A percentile compares a stretch with the other conserved stretches of the same genome.
These are phyloP conservation scores for Mesaphorura yosii DNA, from an alignment of 1,140 invertebrate genomes.

Conservation along the genomic window DNA sequence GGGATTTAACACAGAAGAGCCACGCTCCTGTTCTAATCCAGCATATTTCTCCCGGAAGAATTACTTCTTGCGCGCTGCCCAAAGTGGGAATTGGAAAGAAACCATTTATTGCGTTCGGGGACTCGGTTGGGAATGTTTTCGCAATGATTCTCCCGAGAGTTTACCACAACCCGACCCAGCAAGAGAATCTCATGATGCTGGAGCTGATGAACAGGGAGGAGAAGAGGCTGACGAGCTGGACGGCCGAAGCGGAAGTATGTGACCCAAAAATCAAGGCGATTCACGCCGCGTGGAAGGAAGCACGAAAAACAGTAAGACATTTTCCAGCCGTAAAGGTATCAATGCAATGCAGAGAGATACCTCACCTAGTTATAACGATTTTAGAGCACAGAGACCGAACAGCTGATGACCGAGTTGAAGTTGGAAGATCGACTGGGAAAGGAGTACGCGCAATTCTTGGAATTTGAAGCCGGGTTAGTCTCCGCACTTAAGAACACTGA, in stretches of 20 bases:
- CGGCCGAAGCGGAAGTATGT: constrained; percentile 11
- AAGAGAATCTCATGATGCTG: constrained; percentile 14
- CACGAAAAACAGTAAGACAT: constrained; percentile 5
- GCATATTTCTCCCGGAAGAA: constrained; percentile 19
- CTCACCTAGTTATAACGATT: not conserved
- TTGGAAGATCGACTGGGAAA: constrained; percentile 11
- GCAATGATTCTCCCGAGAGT: constrained; percentile 18
- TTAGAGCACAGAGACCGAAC: constrained; percentile 14
- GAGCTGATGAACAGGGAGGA: constrained; percentile 26
- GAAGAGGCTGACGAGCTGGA: constrained; percentile 15
- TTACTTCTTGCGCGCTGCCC: constrained; percentile 15
- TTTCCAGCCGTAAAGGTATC: not conserved
- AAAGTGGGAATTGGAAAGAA: constrained; percentile 16
- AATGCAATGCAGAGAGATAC: not conserved
- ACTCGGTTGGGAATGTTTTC: constrained; percentile 19
- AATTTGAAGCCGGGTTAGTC: constrained; percentile 15
- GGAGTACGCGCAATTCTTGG: constrained; percentile 24
- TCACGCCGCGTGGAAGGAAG: constrained; percentile 12
- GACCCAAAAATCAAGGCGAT: constrained; percentile 14
- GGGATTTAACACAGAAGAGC: constrained; percentile 41
- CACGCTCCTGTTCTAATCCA: constrained; percentile 35
- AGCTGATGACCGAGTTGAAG: not conserved
- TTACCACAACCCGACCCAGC: constrained; percentile 10
- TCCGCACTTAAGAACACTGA: constrained; percentile 17
- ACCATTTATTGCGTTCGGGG: constrained; percentile 16